Evolutionary conservation across 2,888 invertebrate species (phyloP).

Genomic region (Tetropium fuscum): DNA sequence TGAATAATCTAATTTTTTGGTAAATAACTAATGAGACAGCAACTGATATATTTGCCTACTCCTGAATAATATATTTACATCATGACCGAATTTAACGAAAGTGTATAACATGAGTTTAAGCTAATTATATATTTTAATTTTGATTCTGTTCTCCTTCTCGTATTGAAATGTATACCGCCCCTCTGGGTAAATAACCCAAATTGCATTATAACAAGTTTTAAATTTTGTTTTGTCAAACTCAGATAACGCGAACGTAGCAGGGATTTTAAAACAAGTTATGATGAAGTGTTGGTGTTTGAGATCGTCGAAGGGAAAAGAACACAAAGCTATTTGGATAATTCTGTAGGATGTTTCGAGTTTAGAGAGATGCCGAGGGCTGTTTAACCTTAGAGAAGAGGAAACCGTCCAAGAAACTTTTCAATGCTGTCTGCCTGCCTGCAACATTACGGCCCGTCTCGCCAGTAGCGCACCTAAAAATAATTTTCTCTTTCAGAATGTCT

Average conservation of each 20-base stretch:
- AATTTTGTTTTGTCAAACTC: slow-evolving; percentile 23
- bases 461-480: slow-evolving; percentile 18
- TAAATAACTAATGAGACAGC: no score
- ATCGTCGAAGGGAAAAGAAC: slow-evolving; percentile 40
- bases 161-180: no score
- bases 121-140: no score
- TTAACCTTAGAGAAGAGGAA: slow-evolving; percentile 44
- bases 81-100: no score
- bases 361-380: slow-evolving; percentile 41
- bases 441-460: slow-evolving; percentile 15
- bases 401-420: slow-evolving; percentile 34
- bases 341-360: slow-evolving; percentile 48
- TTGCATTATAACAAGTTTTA: neutral
- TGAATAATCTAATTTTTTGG: no score
- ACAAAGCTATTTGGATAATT: slow-evolving; percentile 50
- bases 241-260: slow-evolving; percentile 3
- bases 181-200: no score
- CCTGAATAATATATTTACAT: no score
- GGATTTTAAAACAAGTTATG: slow-evolving; percentile 33
- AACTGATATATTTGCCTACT: no score
- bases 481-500: neutral
- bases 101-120: no score
- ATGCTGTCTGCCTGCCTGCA: slow-evolving; percentile 14
- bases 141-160: no score
- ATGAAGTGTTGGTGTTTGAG: slow-evolving; percentile 36